A percentile compares a stretch with the other conserved stretches of the same genome.
Conservation (phyloP, 2,113 vertebrate genomes). For the Antigone vipio region DNA sequence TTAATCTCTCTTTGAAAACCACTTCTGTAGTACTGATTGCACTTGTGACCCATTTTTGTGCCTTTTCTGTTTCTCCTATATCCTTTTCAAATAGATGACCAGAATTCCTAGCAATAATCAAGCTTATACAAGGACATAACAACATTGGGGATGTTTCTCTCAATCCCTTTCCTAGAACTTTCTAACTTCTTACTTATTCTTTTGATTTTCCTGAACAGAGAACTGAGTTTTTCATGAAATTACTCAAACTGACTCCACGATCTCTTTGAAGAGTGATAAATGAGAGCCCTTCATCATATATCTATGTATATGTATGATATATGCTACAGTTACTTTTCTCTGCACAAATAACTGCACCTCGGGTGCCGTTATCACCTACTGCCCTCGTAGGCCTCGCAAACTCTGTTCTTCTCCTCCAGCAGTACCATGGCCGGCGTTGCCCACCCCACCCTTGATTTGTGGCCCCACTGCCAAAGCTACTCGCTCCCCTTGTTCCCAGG, state of each 20-base stretch:
- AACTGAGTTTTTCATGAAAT: background rate
- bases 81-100: background rate
- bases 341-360: background rate
- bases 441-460: background rate
- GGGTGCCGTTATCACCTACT: background rate
- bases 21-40: background rate
- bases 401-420: background rate
- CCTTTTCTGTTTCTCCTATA: background rate
- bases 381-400: background rate
- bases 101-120: background rate
- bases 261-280: background rate
- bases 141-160: background rate
- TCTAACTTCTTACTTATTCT: background rate
- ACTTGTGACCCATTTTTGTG: background rate
- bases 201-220: background rate
- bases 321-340: background rate
- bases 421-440: accelerated
- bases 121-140: background rate
- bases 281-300: background rate
- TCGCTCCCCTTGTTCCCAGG: background rate
- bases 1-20: background rate
- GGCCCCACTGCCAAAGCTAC: background rate
- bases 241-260: background rate
- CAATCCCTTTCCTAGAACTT: background rate
- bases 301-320: accelerated